These are phyloP conservation scores for Tethya wilhelma DNA, from an alignment of 37 sponge, comb jelly and placozoan genomes.

Conservation along the genomic window DNA sequence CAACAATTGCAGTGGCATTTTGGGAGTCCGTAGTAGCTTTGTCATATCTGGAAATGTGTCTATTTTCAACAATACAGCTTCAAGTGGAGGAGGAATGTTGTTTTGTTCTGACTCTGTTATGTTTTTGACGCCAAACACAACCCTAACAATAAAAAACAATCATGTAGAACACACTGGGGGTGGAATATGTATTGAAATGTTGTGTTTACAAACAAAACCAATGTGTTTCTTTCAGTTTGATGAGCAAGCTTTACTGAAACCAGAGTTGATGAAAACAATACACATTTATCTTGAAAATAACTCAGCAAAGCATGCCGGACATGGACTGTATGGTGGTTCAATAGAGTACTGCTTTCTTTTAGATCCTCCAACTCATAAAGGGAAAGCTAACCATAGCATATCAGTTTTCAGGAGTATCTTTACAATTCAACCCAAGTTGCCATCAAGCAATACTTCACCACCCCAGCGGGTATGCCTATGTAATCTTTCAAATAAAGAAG, in stretches of 20 bases:
- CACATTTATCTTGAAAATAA: neutral
- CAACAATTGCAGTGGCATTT: neutral
- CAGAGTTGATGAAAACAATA: neutral
- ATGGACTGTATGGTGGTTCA: slow-evolving; percentile 14
- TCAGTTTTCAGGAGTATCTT: no score
- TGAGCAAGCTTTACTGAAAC: neutral
- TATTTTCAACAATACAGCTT: no score
- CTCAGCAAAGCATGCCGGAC: slow-evolving; percentile 2
- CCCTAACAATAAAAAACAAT: neutral
- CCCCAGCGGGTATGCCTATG: neutral
- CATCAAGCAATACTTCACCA: no score
- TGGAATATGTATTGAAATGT: neutral
- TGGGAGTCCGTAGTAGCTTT: neutral
- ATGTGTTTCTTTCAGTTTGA: slow-evolving; percentile 17
- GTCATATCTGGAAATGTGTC: no score
- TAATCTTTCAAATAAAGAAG: no score
- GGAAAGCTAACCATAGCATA: no score
- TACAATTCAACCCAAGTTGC: no score
- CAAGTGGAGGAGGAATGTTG: no score
- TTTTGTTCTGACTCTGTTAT: no score
- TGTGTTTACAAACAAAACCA: neutral
- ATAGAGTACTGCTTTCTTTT: slow-evolving; percentile 17
- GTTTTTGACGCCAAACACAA: no score
- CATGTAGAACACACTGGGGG: slow-evolving; percentile 1
- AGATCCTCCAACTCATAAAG: no score